Conservation (phyloP, 2,888 invertebrate species). For the Myathropa florea region DNA sequence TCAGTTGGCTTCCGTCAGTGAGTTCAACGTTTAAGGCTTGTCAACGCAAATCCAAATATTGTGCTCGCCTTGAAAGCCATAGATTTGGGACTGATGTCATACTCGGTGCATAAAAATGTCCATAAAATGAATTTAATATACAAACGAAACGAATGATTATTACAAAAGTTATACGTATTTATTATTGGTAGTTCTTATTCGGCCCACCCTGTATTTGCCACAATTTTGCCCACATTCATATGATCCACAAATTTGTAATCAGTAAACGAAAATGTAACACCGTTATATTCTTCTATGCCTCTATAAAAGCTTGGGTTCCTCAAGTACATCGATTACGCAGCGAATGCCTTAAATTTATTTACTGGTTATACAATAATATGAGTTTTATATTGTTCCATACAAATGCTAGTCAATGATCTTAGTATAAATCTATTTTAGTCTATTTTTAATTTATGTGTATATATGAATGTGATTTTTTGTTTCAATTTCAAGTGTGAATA, state of each 20-base stretch:
- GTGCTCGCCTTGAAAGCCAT: no score
- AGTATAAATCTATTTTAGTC: conserved; percentile 21
- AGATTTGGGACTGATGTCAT: no score
- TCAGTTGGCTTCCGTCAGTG: no score
- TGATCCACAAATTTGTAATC: neutral
- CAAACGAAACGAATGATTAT: no score
- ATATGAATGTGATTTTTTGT: neutral
- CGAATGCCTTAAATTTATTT: neutral
- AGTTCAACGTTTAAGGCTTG: no score
- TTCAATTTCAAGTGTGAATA: conserved; percentile 14
- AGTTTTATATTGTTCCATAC: neutral
- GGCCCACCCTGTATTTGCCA: no score
- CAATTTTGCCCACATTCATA: neutral
- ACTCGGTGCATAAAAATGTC: no score
- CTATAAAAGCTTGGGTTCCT: neutral
- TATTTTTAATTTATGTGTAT: neutral
- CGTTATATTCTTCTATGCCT: neutral
- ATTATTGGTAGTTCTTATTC: no score
- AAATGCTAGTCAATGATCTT: conserved; percentile 21
- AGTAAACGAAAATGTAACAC: neutral
- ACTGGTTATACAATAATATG: neutral
- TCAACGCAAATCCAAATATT: no score
- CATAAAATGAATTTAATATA: no score
- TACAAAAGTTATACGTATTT: no score
- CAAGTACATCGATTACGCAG: neutral